These are phyloP conservation scores for Hyperoodon ampullatus DNA, from an alignment of 2,113 vertebrate species.

Conservation along the genomic window DNA sequence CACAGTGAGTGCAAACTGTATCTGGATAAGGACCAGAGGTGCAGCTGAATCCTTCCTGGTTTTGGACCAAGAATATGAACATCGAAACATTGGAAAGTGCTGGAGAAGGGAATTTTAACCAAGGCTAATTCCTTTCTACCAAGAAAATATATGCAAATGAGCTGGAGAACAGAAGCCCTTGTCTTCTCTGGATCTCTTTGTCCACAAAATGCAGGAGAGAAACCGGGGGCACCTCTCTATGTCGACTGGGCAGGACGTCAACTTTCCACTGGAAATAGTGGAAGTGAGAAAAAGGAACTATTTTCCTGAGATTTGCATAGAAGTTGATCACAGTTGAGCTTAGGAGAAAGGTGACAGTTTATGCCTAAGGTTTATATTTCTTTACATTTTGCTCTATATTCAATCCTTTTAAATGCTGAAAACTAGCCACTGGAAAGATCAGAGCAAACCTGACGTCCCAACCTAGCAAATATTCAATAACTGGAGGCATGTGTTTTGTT, in stretches of 20 bases:
- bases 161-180: not conserved
- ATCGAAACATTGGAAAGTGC: not conserved
- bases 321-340: not conserved
- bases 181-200: rapidly evolving
- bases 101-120: not conserved
- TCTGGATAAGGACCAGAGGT: not conserved
- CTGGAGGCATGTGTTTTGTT: not conserved
- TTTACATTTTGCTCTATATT: not conserved
- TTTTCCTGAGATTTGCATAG: not conserved
- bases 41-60: not conserved
- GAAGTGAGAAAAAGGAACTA: not conserved
- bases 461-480: not conserved
- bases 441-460: not conserved
- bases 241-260: not conserved
- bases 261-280: not conserved
- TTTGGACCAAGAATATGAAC: not conserved
- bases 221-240: not conserved
- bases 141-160: not conserved
- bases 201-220: not conserved
- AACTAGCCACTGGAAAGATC: not conserved
- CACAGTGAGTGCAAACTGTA: not conserved
- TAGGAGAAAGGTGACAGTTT: not conserved
- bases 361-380: not conserved
- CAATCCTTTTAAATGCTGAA: not conserved
- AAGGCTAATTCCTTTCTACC: not conserved